A percentile compares a stretch with the other conserved stretches of the same genome.
Conservation (phyloP, 2,113 vertebrate species). For the Hyaena hyaena region DNA sequence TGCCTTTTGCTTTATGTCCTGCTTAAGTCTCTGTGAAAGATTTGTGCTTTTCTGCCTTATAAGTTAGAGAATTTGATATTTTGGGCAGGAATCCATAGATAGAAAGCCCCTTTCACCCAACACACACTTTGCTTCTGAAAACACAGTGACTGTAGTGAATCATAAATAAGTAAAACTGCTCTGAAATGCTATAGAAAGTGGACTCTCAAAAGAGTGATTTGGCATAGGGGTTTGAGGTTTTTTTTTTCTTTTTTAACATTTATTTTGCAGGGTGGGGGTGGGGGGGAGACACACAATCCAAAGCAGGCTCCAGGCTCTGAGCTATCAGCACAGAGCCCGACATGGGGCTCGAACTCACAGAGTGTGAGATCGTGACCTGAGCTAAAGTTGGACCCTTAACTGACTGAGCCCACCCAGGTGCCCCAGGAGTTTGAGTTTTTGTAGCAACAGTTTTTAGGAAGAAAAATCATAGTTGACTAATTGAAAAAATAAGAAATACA, state of each 20-base stretch:
- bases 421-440: constrained; percentile 36
- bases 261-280: no score
- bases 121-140: constrained; percentile 51
- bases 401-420: no score
- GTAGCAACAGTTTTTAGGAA: constrained; percentile 53
- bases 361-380: no score
- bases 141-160: constrained; percentile 28
- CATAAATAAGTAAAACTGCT: constrained; percentile 34
- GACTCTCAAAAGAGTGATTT: constrained; percentile 57
- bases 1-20: constrained; percentile 77
- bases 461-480: constrained; percentile 61
- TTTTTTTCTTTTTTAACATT: no score
- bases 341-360: no score
- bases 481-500: constrained; percentile 66
- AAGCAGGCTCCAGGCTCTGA: no score
- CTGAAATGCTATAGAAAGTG: constrained; percentile 37
- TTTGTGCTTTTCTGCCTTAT: constrained; percentile 77
- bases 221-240: constrained; percentile 10
- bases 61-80: constrained; percentile 62
- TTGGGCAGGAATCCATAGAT: constrained; percentile 45
- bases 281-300: no score
- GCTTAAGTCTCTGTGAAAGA: constrained; percentile 79
- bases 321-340: no score
- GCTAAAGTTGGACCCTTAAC: no score
- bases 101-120: constrained; percentile 10